phyloP scores from a whole-genome alignment of 2,888 invertebrate species.

The Ischnus inquisitorius region DNA sequence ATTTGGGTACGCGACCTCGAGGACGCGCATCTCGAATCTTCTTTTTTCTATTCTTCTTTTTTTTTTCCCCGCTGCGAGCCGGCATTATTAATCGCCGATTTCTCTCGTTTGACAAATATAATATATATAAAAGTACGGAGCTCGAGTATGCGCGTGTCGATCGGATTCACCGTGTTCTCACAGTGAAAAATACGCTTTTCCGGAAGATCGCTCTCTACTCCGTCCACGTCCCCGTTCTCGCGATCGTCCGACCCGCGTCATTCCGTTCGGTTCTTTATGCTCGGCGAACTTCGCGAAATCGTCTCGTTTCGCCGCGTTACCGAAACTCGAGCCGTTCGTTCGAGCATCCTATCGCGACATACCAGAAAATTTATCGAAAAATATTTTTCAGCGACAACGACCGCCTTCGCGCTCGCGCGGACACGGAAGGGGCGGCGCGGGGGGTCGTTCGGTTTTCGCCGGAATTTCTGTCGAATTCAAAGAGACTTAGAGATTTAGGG shows the following conservation, averaged over 20 bases:
- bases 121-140: constrained; percentile 39
- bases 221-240: background rate
- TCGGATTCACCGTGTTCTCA: constrained; percentile 1
- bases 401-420: background rate
- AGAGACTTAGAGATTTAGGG: constrained; percentile 12
- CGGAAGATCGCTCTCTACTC: constrained; percentile 31
- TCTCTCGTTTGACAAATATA: constrained; percentile 39
- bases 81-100: background rate
- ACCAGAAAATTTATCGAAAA: constrained; percentile 66
- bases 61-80: background rate
- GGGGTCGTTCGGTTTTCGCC: background rate
- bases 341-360: constrained; percentile 25
- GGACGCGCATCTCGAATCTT: constrained; percentile 6
- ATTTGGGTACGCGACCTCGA: constrained; percentile 25
- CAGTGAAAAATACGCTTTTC: constrained; percentile 54
- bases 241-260: constrained; percentile 24
- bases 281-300: constrained; percentile 10
- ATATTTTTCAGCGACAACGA: constrained; percentile 56
- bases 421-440: background rate
- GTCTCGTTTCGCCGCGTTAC: constrained; percentile 20
- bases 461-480: constrained; percentile 17
- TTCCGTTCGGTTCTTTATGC: background rate
- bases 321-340: constrained; percentile 27
- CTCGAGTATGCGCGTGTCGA: constrained; percentile 30
- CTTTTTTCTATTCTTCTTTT: background rate